Base-by-base conservation (phyloP, 2,888 invertebrate genomes). In the Drosophila parthenogenetica region DNA sequence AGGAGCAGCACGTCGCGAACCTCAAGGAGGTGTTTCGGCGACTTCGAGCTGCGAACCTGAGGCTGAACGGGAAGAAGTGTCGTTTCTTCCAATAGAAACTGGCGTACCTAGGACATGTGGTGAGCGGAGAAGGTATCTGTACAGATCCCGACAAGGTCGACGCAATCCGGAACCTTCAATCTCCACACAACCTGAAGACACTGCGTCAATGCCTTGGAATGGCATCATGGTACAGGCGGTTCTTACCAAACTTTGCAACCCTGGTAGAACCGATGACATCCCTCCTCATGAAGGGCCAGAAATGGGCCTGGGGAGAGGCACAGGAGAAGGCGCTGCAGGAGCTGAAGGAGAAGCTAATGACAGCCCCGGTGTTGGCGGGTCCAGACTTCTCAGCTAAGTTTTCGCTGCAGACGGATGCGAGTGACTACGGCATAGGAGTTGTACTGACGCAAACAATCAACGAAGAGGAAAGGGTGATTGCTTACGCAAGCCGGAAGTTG, bases 141-240 rank as follows among this genome's bases (percentile, higher is more conserved):
- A 49, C 49, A 2, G 49, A 46, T 25, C 22, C 25, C 8, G 46
- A 43, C n/a, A 39, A 39, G 5, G n/a, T 39, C 8, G 22, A 45
- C 7, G 45, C 43, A 0, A 43, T 60, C 11, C 14, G 7, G 2
- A 13, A 14, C 0, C 11, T 62, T 4, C 29, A 5, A 2, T 14
- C 54, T 0, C 46, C 40, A 2, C 8, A 49, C 13, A 48, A 16
- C 13, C 2, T 16, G 0, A 55, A 57, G 37, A 37, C 55, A 3
- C 14, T 57, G 3, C 49, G 40, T 1, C 45, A 48, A 1, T 59
- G 59, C 16, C 22, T 35, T 0, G 46, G 46, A 0, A 46, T 51
- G 32, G 46, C 59, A 2, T 48, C 48, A 0, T 59, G 53, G 53
- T 59, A 46, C 17, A 40, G 53, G 1, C n/a, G 14, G 0, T 59